phyloP scores from a whole-genome alignment of 2,888 invertebrate species.

The Epinotia bilunana region DNA sequence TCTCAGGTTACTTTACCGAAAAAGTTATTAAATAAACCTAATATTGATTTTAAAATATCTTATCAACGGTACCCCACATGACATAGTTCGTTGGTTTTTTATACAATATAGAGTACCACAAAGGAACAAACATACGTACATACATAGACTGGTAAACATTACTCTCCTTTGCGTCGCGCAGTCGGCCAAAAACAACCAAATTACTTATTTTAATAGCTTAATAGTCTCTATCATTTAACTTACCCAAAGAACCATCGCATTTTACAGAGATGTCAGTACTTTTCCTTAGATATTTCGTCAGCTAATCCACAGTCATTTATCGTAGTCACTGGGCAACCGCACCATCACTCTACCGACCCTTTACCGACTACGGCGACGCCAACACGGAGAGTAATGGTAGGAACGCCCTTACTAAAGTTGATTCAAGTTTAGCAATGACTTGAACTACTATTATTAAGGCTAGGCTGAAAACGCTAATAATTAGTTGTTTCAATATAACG shows the following conservation, averaged over 20 bases:
- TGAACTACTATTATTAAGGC: too few species aligned
- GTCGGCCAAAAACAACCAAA: neutral
- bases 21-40: too few species aligned
- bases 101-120: too few species aligned
- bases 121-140: too few species aligned
- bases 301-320: conserved; percentile 32
- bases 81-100: too few species aligned
- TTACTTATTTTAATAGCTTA: neutral
- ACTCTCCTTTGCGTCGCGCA: too few species aligned
- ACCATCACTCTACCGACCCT: conserved; percentile 27
- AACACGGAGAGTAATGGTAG: neutral
- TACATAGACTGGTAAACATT: too few species aligned
- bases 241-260: neutral
- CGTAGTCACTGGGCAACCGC: conserved; percentile 14
- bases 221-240: neutral
- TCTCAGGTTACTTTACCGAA: too few species aligned
- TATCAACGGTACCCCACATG: too few species aligned
- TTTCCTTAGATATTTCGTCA: conserved; percentile 33
- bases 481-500: too few species aligned
- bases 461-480: too few species aligned
- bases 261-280: conserved; percentile 2
- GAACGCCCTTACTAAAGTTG: neutral
- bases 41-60: too few species aligned
- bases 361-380: conserved; percentile 18
- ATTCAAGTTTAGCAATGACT: neutral